These are phyloP conservation scores for Neelides folsomi DNA, from an alignment of 2,888 invertebrate genomes.

Conservation along the genomic window DNA sequence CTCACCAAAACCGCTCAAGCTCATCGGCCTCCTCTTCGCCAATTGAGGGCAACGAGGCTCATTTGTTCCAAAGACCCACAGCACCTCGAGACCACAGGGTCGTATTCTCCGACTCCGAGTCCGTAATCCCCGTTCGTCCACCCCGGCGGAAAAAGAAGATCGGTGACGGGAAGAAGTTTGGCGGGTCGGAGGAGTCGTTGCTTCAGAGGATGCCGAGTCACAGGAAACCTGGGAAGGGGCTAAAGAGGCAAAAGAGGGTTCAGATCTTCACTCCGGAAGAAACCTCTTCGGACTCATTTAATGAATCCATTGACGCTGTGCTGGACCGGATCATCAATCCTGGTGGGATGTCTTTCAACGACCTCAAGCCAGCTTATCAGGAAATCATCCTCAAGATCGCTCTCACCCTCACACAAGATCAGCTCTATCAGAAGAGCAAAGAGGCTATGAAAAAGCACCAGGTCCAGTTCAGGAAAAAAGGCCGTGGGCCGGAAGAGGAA, in stretches of 20 bases:
- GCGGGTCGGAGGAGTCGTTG: constrained; percentile 34
- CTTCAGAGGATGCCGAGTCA: constrained; percentile 25
- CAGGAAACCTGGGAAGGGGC: constrained; percentile 22
- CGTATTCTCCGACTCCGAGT: constrained; percentile 32
- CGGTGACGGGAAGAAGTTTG: constrained; percentile 43
- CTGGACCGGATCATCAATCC: constrained; percentile 76
- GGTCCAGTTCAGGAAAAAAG: constrained; percentile 23
- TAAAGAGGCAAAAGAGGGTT: constrained; percentile 23
- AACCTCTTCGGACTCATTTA: constrained; percentile 18
- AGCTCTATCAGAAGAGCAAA: constrained; percentile 76
- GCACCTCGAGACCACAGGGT: constrained; percentile 17
- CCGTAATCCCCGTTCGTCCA: constrained; percentile 50
- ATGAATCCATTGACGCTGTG: constrained; percentile 32
- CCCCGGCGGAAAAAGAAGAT: constrained; percentile 55
- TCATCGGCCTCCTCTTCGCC: constrained; percentile 24
- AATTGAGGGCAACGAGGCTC: not conserved
- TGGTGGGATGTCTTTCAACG: constrained; percentile 86
- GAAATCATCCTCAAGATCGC: constrained; percentile 76
- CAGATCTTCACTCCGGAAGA: constrained; percentile 33
- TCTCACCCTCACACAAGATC: constrained; percentile 79
- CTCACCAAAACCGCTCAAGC: constrained; percentile 26
- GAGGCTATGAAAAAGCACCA: constrained; percentile 75
- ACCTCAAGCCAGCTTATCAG: constrained; percentile 78
- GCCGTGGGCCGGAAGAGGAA: constrained; percentile 20
- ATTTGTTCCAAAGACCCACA: constrained; percentile 10